Conservation (phyloP, 2,888 invertebrate genomes). For the Cataglyphis altisquamis region DNA sequence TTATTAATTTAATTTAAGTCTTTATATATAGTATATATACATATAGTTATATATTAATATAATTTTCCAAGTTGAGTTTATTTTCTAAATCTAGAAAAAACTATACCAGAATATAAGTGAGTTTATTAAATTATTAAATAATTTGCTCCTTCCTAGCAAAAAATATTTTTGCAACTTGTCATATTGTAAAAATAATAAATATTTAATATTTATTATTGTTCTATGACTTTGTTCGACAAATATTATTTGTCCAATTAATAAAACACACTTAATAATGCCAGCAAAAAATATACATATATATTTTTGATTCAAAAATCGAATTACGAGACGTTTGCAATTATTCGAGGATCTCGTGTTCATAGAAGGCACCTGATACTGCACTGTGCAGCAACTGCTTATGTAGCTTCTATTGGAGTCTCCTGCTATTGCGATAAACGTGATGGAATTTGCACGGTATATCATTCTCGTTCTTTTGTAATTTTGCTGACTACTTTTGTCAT, state of each 20-base stretch:
- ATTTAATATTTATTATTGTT: neutral
- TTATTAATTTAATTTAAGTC: conserved; percentile 11
- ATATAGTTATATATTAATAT: neutral
- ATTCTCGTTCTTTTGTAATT: conserved; percentile 24
- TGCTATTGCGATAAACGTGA: conserved; percentile 58
- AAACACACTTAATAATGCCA: conserved; percentile 11
- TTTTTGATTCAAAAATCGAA: conserved; percentile 12
- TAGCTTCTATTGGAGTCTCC: conserved; percentile 36
- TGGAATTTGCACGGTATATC: conserved; percentile 65
- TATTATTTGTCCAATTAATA: neutral
- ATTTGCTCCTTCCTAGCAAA: neutral
- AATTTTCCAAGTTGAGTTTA: neutral
- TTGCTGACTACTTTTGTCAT: conserved; percentile 26
- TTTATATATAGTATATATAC: neutral
- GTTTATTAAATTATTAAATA: conserved; percentile 7
- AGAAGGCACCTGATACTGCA: conserved; percentile 11
- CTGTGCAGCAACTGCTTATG: conserved; percentile 51
- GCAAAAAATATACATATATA: neutral
- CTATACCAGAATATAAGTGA: neutral
- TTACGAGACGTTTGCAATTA: conserved; percentile 37
- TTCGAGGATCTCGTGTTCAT: conserved; percentile 7
- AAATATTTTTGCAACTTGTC: neutral
- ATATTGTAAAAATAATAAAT: neutral
- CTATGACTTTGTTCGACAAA: neutral
- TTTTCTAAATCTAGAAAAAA: neutral